Base-by-base conservation (phyloP, 2,797 vertebrate species). In the Galagoides demidoff region DNA sequence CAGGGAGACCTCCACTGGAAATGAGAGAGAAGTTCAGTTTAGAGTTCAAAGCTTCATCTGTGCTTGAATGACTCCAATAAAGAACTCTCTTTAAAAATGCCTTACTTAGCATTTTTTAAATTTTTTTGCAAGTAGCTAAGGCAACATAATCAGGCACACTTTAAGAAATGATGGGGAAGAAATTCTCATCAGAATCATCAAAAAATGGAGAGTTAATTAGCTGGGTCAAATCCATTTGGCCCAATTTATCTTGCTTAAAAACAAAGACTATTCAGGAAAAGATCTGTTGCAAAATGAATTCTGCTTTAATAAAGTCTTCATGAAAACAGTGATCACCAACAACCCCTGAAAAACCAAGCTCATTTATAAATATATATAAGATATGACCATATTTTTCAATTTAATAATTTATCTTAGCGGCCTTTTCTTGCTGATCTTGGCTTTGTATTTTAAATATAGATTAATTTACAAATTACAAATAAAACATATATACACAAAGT, bases 1-100 rank as follows among this genome's bases (percentile, higher is more conserved):
- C 96, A 97, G 95, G 84, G 97, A 95, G 97, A 96, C 97, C 95
- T 90, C 97, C 89, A 93, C 96, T 97, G 97, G 97, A 96, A 81
- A 95, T 3, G 59, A 19, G 49, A 66, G 94, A 86, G 96, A 96
- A 97, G 66, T 95, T 92, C 97, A 96, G 90, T 20, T 92, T 79
- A 1, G 13, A 52, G 45, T 68, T 52, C 64, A 84, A 43, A 66
- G 31, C 6, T 74, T 39, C 25, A 55, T 27, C 83, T 85, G n/a
- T 52, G 43, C 57, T 29, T 7, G 7, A 64, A 57, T 0, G 25
- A 64, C 52, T 86, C 78, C 71, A 71, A 1, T 3, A 10, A 68
- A 78, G 86, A 90, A 5, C 8, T 55, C 52, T 64, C 43, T 52
- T 34, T 37, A 19, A 45, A 85, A 87, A 85, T 16, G 77, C 20